phyloP scores from a whole-genome alignment of 1,140 invertebrate species.

The Dufourea novaeangliae region DNA sequence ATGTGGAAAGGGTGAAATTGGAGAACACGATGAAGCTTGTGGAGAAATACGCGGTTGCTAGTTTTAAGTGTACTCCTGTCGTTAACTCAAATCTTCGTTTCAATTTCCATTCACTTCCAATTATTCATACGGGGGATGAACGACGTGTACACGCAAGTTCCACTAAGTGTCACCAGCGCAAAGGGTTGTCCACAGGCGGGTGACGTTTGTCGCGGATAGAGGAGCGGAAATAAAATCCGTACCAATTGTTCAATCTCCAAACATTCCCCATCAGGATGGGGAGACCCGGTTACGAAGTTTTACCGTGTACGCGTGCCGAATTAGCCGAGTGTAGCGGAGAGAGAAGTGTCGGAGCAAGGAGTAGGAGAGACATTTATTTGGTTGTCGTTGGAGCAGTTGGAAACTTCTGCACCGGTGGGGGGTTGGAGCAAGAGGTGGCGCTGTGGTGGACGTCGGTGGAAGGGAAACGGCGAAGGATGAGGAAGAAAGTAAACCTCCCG shows the following conservation, averaged over 20 bases:
- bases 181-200: slow-evolving; percentile 1
- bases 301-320: slow-evolving; percentile 56
- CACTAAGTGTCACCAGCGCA: not conserved
- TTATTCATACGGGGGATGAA: not conserved
- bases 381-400: slow-evolving; percentile 60
- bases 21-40: too few species aligned
- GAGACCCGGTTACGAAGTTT: slow-evolving; percentile 51
- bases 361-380: slow-evolving; percentile 69
- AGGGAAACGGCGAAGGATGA: slow-evolving; percentile 40
- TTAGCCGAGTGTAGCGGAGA: slow-evolving; percentile 56
- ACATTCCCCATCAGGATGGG: slow-evolving; percentile 53
- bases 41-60: too few species aligned
- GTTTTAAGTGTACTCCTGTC: too few species aligned
- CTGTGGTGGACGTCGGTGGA: slow-evolving; percentile 1
- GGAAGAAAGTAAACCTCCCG: slow-evolving; percentile 15
- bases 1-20: too few species aligned
- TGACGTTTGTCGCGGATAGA: not conserved
- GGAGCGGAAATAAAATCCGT: slow-evolving; percentile 48
- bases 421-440: slow-evolving; percentile 14
- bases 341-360: slow-evolving; percentile 63
- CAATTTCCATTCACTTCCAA: slow-evolving; percentile 13
- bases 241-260: slow-evolving; percentile 60
- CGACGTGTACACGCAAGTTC: not conserved
- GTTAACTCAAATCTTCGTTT: not conserved
- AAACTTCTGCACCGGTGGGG: slow-evolving; percentile 51